These are phyloP conservation scores for Teleogryllus oceanicus DNA, from an alignment of 2,888 invertebrate genomes.

Conservation along the genomic window DNA sequence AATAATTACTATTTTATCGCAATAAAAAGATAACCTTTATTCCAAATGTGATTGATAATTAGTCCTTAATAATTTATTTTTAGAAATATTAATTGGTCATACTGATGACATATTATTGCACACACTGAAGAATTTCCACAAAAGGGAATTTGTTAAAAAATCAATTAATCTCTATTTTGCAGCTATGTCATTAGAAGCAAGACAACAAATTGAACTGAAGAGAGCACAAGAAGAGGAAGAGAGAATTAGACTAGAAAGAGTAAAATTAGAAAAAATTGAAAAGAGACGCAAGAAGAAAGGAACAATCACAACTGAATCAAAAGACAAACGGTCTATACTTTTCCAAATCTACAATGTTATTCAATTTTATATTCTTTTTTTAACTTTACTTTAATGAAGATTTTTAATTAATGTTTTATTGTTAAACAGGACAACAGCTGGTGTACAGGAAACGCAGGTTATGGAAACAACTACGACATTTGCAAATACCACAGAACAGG, in stretches of 20 bases:
- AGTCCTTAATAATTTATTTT: background rate
- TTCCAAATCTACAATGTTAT: background rate
- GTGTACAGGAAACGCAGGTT: constrained; percentile 54
- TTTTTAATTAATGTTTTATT: constrained; percentile 19
- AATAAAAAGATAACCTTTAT: too few relatives aligned
- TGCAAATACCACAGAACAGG: constrained; percentile 47
- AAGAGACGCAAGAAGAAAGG: constrained; percentile 50
- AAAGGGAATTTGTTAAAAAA: background rate
- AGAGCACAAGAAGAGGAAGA: constrained; percentile 40
- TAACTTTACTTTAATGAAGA: background rate
- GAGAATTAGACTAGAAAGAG: constrained; percentile 39
- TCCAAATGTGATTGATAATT: background rate
- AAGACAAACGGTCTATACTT: constrained; percentile 30
- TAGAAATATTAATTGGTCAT: too few relatives aligned
- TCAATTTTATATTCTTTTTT: background rate
- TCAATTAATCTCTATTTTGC: background rate
- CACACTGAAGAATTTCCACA: background rate
- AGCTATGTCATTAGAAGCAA: constrained; percentile 34
- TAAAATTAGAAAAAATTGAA: constrained; percentile 44
- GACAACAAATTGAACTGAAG: constrained; percentile 33
- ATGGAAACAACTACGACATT: constrained; percentile 58
- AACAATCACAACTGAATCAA: constrained; percentile 50
- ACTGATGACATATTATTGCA: too few relatives aligned
- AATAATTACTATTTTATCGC: too few relatives aligned
- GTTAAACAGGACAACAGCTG: constrained; percentile 49